Evolutionary conservation across 2,888 invertebrate genomes (phyloP).

Genomic region (Drosophila multiciliata): DNA sequence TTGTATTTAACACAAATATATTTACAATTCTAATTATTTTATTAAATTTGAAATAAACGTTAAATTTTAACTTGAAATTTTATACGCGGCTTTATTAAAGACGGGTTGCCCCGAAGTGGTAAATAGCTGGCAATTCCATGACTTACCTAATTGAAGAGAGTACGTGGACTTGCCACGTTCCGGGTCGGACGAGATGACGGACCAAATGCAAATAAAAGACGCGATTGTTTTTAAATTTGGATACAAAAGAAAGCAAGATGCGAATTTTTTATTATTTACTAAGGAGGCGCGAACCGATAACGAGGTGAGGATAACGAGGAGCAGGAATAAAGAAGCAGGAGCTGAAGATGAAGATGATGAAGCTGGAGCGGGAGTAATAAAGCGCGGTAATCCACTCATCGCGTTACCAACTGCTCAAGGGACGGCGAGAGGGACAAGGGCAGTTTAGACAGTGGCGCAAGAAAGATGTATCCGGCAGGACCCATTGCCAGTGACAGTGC

Average conservation of each 20-base stretch:
- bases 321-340: not conserved
- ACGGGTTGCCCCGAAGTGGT: not conserved
- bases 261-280: constrained; percentile 61
- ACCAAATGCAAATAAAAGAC: constrained; percentile 69
- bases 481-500: constrained; percentile 15
- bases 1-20: not conserved
- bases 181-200: constrained; percentile 26
- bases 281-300: constrained; percentile 51
- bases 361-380: constrained; percentile 38
- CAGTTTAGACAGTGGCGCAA: constrained; percentile 33
- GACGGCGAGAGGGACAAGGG: constrained; percentile 30
- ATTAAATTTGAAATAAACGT: not conserved
- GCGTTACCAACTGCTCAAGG: constrained; percentile 57
- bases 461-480: not conserved
- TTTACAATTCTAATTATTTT: not conserved
- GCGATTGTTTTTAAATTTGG: constrained; percentile 72
- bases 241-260: constrained; percentile 58
- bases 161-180: constrained; percentile 29
- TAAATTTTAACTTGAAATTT: not conserved
- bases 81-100: not conserved
- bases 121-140: not conserved
- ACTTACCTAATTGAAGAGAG: constrained; percentile 33
- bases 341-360: constrained; percentile 13
- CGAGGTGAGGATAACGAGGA: constrained; percentile 40
- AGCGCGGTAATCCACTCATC: constrained; percentile 75